phyloP scores from a whole-genome alignment of 2,797 vertebrate genomes.

The Threskiornis aethiopicus region DNA sequence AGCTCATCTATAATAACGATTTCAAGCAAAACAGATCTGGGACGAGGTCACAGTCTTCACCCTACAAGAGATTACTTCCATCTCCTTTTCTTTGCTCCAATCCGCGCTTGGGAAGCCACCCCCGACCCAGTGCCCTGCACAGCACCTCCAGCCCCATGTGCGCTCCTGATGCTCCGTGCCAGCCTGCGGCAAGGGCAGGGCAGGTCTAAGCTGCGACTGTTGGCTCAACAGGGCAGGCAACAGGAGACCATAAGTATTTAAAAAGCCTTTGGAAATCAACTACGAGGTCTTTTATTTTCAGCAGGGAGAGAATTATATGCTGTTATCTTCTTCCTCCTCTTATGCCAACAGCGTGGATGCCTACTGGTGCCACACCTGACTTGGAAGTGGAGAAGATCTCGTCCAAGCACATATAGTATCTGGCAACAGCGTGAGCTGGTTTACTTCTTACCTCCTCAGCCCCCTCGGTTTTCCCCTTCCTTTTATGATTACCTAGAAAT shows the following conservation, averaged over 20 bases:
- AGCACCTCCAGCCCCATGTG: accelerated
- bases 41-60: background rate
- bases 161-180: background rate
- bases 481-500: background rate
- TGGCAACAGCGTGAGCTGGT: background rate
- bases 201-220: background rate
- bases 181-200: background rate
- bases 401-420: background rate
- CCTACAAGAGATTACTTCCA: background rate
- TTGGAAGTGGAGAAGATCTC: background rate
- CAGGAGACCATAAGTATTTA: background rate
- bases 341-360: background rate
- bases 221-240: background rate
- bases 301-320: background rate
- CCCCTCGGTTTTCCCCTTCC: background rate
- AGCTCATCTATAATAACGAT: background rate
- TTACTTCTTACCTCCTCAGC: background rate
- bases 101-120: background rate
- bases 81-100: background rate
- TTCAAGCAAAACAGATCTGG: background rate
- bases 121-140: accelerated
- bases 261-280: background rate
- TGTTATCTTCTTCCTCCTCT: background rate
- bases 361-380: background rate
- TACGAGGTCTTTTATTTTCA: background rate